These are phyloP conservation scores for Trissolcus brochymenae DNA, from an alignment of 2,888 invertebrate genomes.

Conservation along the genomic window DNA sequence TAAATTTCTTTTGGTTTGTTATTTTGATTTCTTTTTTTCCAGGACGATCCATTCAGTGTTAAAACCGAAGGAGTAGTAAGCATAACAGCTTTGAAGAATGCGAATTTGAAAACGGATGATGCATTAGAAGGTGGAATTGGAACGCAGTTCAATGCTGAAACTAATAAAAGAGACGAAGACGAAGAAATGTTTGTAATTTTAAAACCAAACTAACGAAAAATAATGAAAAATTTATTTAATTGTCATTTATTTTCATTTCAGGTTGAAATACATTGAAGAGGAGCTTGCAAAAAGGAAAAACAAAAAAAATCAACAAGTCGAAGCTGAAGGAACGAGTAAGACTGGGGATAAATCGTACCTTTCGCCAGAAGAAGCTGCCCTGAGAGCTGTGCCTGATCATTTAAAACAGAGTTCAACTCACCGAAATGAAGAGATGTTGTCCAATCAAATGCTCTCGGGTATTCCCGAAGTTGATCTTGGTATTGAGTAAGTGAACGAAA, in stretches of 20 bases:
- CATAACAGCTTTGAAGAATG: conserved; percentile 89
- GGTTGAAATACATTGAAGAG: conserved; percentile 90
- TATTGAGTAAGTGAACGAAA: conserved; percentile 83
- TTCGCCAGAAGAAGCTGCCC: conserved; percentile 92
- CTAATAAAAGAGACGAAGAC: conserved; percentile 98
- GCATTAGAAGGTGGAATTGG: conserved; percentile 96
- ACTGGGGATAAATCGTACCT: conserved; percentile 80
- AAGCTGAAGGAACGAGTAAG: conserved; percentile 63
- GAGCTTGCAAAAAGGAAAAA: conserved; percentile 92
- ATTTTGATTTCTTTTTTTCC: conserved; percentile 3
- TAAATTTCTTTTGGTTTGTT: not conserved
- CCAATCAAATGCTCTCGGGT: conserved; percentile 99
- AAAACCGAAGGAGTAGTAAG: conserved; percentile 93
- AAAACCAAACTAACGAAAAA: not conserved
- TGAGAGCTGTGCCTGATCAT: conserved; percentile 92
- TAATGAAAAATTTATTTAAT: not conserved
- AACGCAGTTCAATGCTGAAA: conserved; percentile 98
- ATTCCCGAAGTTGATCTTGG: conserved; percentile 99
- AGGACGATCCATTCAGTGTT: conserved; percentile 86
- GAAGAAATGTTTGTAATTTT: conserved; percentile 91
- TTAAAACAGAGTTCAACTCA: conserved; percentile 90
- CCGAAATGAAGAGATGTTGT: conserved; percentile 98
- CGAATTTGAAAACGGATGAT: conserved; percentile 90
- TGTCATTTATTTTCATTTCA: conserved; percentile 62
- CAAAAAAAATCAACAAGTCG: conserved; percentile 75